Evolutionary conservation across 1,140 invertebrate genomes (phyloP), one percentile per base, ranked within the genome.

Genomic region (Cheumatopsyche charites): DNA sequence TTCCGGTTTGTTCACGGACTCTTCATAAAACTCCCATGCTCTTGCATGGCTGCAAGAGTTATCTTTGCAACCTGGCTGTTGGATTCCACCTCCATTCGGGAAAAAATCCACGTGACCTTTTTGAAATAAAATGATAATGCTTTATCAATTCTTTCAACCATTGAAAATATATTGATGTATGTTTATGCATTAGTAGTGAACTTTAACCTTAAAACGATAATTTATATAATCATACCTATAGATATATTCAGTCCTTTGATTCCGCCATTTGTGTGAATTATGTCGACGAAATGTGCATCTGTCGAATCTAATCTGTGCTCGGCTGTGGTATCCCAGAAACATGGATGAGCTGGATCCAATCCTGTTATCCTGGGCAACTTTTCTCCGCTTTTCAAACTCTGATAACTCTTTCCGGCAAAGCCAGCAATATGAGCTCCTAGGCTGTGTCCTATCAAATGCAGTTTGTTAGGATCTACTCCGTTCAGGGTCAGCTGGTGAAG

Each of bases 261-360:
- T 66, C 86, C 84, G 29, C 80, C 80, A 52, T 85, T 83, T 11
- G 87, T 88, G 77, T 88, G 87, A 70, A 87, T 86, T 1, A 86
- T 82, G 77, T 87, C 85, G 0, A 88, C 87, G 69, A 87, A 87
- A n/a, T 82, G 77, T 1, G 84, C 87, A 62, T 87, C 82, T 3
- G 78, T 80, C 13, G 81, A 77, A 67, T 86, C 79, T 3, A 88
- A 73, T 43, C 85, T 82, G n/a, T 88, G 83, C n/a, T 82, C 80
- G 6, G 81, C 77, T 0, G 82, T 77, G 41, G 78, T 77, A 68
- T 82, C 80, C 0, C 80, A 81, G 73, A 90, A 90, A 71, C 88
- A 87, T 6, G 88, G 89, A 13, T 88, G 86, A 0, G 89, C 89
- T 42, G 88, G 88, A 79, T 90, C 89, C 5, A 88, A 73, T 0